A percentile compares a stretch with the other conserved stretches of the same genome.
phyloP scores from a whole-genome alignment of 2,888 invertebrate species.

The Lasioglossum figueresi region DNA sequence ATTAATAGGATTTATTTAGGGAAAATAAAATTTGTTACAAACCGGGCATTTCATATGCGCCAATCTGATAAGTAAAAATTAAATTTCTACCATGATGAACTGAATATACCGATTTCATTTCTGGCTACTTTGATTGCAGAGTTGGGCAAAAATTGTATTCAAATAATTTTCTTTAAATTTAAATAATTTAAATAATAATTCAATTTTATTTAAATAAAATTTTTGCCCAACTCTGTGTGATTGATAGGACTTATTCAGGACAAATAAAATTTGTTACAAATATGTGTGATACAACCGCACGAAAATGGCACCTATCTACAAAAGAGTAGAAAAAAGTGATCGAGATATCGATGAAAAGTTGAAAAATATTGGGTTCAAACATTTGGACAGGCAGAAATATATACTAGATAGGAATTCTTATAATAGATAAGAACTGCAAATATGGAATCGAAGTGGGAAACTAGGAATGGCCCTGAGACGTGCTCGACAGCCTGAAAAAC shows the following conservation, averaged over 20 bases:
- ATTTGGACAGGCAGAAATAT: slow-evolving; percentile 2
- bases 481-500: neutral
- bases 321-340: neutral
- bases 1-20: neutral
- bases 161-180: too few species aligned
- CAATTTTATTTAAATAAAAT: too few species aligned
- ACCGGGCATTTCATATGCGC: too few species aligned
- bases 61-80: neutral
- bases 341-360: neutral
- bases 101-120: too few species aligned
- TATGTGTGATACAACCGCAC: neutral
- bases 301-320: neutral
- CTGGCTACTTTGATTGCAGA: neutral
- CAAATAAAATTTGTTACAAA: too few species aligned
- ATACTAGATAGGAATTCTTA: neutral
- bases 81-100: too few species aligned
- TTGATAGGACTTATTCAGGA: neutral
- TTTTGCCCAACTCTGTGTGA: too few species aligned
- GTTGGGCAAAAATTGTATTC: too few species aligned
- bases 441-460: neutral
- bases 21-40: neutral
- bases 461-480: neutral
- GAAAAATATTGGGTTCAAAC: neutral
- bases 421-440: slow-evolving; percentile 1
- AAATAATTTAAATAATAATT: too few species aligned